Conservation (phyloP, 2,797 vertebrate genomes). For the Gallinago stenura region DNA sequence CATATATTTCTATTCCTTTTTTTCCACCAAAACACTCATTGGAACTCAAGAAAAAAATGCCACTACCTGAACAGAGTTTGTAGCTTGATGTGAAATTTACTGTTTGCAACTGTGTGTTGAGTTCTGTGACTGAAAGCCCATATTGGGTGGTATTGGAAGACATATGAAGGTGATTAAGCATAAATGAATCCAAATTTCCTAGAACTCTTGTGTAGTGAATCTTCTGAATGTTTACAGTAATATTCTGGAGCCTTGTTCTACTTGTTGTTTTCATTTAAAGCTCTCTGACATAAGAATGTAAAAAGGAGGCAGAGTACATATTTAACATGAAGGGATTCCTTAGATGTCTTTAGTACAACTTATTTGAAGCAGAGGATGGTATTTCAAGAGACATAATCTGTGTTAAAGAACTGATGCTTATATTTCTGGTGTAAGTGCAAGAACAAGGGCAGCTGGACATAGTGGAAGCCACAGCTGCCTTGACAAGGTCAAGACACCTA, state of each 20-base stretch:
- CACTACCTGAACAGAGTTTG: neutral
- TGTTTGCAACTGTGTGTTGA: neutral
- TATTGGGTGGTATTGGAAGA: neutral
- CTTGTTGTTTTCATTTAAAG: neutral
- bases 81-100: neutral
- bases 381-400: neutral
- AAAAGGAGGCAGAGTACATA: conserved; percentile 57
- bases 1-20: neutral
- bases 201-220: neutral
- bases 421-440: neutral
- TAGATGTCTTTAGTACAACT: conserved; percentile 15
- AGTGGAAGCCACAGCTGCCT: neutral
- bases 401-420: neutral
- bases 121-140: neutral
- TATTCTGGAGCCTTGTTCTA: neutral
- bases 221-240: neutral
- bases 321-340: conserved; percentile 40
- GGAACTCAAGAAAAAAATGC: neutral
- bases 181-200: neutral
- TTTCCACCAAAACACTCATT: accelerated
- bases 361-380: neutral
- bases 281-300: neutral
- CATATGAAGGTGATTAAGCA: neutral
- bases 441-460: neutral
- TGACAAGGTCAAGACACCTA: neutral